Evolutionary conservation across 1,140 invertebrate genomes (phyloP), one percentile per base, ranked within the genome.

Genomic region (Solen grandis): DNA sequence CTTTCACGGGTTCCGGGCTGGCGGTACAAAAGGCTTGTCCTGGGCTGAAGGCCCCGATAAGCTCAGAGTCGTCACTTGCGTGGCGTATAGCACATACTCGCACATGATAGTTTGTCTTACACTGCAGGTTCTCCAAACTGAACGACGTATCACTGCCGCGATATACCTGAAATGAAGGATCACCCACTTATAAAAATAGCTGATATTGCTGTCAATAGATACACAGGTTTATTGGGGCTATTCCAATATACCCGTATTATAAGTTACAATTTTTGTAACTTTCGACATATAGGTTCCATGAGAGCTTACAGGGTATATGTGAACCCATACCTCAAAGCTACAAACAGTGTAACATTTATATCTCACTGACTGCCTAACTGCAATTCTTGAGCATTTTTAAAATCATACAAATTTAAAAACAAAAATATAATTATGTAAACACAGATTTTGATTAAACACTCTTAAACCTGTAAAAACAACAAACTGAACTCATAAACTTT

Each of bases 41-140:
- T n/a, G 93, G 93, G 77, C 95, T 95, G 89, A 94, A 95, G 54
- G 95, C 93, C 41, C 96, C 95, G 27, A 92, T 85, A 41, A 96
- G 93, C 78, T 94, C 88, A 27, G 74, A 63, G 8, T 86, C 93
- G 41, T 92, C 92, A 1, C 79, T 83, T 76, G 94, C 93, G 70
- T 94, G 91, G 41, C 96, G 94, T 65, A 96, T 94, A 1, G 95
- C 94, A 92, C 95, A 95, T 22, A 96, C 95, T 31, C 96, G 93
- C 63, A 96, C 94, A 82, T 93, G 90, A 89, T 97, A 97, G 82
- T 96, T 95, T 35, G 93, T 94, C 77, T 95, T 95, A 22, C 95
- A 92, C 84, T 95, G 94, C 82, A 97, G 92, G 86, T 94, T 94
- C 81, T 94, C 94, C 84, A 96, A 89, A 66, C 90, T 91, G 87